phyloP scores from a whole-genome alignment of 1,140 invertebrate species.

The Cydia strobilella region DNA sequence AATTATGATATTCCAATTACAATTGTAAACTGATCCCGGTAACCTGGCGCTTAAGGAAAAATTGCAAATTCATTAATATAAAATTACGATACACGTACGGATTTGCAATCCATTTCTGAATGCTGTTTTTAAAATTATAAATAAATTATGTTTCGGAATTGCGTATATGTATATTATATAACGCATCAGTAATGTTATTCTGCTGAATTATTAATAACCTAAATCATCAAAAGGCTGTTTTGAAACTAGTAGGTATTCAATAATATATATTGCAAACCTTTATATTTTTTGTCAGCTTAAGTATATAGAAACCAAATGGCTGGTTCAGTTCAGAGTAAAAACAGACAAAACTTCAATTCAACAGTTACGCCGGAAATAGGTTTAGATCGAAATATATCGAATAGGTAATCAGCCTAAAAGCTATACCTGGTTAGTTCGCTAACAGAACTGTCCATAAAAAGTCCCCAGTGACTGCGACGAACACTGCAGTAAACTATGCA shows the following conservation, averaged over 20 bases:
- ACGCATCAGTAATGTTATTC: too few relatives aligned
- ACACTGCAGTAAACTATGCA: conserved; percentile 22
- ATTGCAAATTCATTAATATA: not conserved
- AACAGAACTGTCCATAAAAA: conserved; percentile 40
- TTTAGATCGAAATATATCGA: conserved; percentile 30
- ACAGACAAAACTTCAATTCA: not conserved
- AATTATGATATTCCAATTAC: not conserved
- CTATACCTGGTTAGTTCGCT: conserved; percentile 38
- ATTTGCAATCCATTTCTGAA: not conserved
- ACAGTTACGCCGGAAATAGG: not conserved
- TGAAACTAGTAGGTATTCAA: too few relatives aligned
- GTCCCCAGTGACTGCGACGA: conserved; percentile 35
- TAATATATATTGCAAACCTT: too few relatives aligned
- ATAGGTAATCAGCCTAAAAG: conserved; percentile 38
- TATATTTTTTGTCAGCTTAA: too few relatives aligned
- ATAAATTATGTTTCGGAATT: not conserved
- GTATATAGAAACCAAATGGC: too few relatives aligned
- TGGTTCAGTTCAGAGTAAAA: not conserved
- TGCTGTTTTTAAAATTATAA: not conserved
- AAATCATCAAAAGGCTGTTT: too few relatives aligned
- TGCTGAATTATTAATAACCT: too few relatives aligned
- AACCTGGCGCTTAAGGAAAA: not conserved
- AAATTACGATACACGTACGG: not conserved
- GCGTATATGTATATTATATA: not conserved
- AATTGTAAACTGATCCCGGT: too few relatives aligned